Percentiles rank a stretch among this genome's conserved stretches.
These are phyloP conservation scores for Megaceryle torquata DNA, from an alignment of 2,113 vertebrate species.

Conservation along the genomic window DNA sequence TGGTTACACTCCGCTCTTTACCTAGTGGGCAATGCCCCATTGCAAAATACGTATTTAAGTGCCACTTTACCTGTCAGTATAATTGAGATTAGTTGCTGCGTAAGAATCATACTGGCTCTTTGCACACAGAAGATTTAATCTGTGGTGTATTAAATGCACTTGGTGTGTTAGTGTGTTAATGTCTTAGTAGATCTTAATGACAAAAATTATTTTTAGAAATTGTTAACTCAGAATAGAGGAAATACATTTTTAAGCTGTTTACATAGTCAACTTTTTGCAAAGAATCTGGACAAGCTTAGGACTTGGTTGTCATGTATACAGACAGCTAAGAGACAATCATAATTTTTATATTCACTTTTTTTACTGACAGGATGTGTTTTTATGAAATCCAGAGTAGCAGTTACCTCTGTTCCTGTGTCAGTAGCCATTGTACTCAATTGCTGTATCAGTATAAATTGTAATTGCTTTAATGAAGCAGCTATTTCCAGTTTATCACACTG, in stretches of 20 bases:
- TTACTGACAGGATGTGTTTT: neutral
- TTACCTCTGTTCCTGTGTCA: neutral
- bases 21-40: neutral
- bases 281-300: neutral
- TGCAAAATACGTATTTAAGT: neutral
- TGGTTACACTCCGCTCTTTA: neutral
- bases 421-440: neutral
- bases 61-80: neutral
- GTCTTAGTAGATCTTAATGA: neutral
- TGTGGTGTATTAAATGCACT: neutral
- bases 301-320: neutral
- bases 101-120: neutral
- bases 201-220: neutral
- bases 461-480: slow-evolving; percentile 18
- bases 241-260: neutral
- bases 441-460: neutral
- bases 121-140: neutral
- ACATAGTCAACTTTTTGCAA: neutral
- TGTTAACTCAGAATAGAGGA: neutral
- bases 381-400: neutral
- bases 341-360: neutral
- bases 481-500: neutral
- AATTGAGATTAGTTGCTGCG: neutral
- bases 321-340: neutral
- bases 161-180: neutral